Percentiles rank a stretch among this genome's conserved stretches.
These are phyloP conservation scores for Carassius carassius DNA, from an alignment of 2,113 vertebrate species.

Conservation along the genomic window DNA sequence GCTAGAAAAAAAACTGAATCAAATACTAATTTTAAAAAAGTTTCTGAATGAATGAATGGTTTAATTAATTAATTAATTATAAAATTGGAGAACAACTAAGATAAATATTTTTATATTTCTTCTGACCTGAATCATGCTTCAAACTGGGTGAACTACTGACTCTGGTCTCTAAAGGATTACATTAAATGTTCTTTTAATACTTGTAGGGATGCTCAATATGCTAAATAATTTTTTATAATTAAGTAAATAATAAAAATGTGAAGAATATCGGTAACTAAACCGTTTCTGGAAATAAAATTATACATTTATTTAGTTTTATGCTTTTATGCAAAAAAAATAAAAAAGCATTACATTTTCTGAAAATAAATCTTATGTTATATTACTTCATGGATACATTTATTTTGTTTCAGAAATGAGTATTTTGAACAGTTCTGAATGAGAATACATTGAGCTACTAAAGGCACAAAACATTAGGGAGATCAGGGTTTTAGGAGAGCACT, in stretches of 20 bases:
- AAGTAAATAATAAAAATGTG: neutral
- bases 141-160: neutral
- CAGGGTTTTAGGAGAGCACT: neutral
- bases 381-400: neutral
- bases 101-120: neutral
- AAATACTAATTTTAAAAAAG: neutral
- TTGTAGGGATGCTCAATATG: neutral
- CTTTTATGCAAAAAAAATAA: neutral
- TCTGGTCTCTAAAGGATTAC: neutral
- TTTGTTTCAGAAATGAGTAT: neutral
- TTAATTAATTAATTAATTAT: too few species aligned
- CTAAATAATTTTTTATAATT: neutral
- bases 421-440: neutral
- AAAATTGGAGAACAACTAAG: neutral
- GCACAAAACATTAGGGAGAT: neutral
- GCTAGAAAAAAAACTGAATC: neutral
- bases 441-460: neutral
- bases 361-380: neutral
- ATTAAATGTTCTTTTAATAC: neutral
- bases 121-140: neutral
- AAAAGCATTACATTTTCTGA: neutral
- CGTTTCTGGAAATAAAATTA: neutral
- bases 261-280: neutral
- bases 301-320: neutral
- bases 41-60: neutral